Evolutionary conservation across 1,140 invertebrate species (phyloP).

Genomic region (Helicoverpa zea): DNA sequence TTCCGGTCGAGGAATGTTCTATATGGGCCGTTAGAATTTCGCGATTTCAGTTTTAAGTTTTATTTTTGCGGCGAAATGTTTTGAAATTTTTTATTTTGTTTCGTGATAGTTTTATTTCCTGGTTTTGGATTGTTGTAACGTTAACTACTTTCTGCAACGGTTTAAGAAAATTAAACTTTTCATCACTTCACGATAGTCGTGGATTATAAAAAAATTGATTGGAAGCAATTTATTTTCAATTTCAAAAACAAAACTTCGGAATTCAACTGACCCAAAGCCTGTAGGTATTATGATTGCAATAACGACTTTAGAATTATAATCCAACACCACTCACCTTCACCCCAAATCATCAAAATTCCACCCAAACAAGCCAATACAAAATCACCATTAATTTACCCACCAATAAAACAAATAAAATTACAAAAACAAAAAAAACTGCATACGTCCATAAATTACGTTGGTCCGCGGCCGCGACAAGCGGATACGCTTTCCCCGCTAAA

Average conservation of each 20-base stretch:
- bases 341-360: not conserved
- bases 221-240: no score
- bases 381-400: not conserved
- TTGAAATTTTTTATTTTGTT: conserved; percentile 1
- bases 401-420: conserved; percentile 31
- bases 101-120: not conserved
- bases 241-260: no score
- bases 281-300: no score
- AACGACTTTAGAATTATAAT: not conserved
- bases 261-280: no score
- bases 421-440: conserved; percentile 34
- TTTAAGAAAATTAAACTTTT: no score
- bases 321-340: not conserved
- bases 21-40: conserved; percentile 65
- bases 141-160: no score
- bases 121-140: no score
- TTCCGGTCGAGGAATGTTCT: conserved; percentile 76
- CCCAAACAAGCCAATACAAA: no score
- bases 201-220: no score
- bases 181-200: no score
- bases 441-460: conserved; percentile 34
- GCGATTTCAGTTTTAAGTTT: conserved; percentile 54
- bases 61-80: conserved; percentile 39
- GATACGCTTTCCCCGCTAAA: conserved; percentile 53
- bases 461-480: conserved; percentile 40